These are phyloP conservation scores for Nothobranchius kuhntae DNA, from an alignment of 2,113 vertebrate species.

Conservation along the genomic window DNA sequence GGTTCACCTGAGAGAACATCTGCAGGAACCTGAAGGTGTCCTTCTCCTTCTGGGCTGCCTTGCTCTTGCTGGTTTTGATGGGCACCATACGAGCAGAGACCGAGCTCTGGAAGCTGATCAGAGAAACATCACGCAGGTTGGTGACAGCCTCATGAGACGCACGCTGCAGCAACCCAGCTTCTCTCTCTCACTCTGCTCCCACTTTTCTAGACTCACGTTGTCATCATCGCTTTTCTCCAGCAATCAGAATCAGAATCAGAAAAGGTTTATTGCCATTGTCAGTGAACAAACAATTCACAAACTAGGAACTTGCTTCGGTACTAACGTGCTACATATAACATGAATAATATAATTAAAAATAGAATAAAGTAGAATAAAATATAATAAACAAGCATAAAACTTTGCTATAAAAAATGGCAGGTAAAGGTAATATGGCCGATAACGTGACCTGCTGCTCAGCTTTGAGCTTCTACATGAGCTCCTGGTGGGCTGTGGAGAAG, in stretches of 20 bases:
- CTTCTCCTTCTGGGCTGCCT: constrained; percentile 48
- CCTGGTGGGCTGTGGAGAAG: constrained; percentile 63
- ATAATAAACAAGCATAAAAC: too few species aligned
- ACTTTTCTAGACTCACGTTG: constrained; percentile 47
- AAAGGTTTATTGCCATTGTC: too few species aligned
- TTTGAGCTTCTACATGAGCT: constrained; percentile 55
- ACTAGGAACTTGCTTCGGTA: too few species aligned
- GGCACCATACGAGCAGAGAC: constrained; percentile 57
- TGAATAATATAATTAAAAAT: too few species aligned
- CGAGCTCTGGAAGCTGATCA: constrained; percentile 56
- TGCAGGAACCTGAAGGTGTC: constrained; percentile 68
- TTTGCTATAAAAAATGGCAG: too few species aligned
- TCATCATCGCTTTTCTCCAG: constrained; percentile 21
- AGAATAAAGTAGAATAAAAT: too few species aligned
- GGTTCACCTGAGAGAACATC: constrained; percentile 59
- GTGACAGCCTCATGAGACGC: constrained; percentile 55
- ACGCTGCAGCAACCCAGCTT: constrained; percentile 23
- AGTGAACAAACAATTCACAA: too few species aligned
- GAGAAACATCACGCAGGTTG: constrained; percentile 38
- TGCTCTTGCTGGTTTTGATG: constrained; percentile 47
- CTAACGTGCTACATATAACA: too few species aligned
- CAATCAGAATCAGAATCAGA: too few species aligned
- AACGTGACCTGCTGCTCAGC: constrained; percentile 37
- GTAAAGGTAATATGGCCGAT: too few species aligned
- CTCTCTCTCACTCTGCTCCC: constrained; percentile 53